Evolutionary conservation across 2,888 invertebrate genomes (phyloP), one percentile per base, ranked within the genome.

Genomic region (Xanthorhoe designata): DNA sequence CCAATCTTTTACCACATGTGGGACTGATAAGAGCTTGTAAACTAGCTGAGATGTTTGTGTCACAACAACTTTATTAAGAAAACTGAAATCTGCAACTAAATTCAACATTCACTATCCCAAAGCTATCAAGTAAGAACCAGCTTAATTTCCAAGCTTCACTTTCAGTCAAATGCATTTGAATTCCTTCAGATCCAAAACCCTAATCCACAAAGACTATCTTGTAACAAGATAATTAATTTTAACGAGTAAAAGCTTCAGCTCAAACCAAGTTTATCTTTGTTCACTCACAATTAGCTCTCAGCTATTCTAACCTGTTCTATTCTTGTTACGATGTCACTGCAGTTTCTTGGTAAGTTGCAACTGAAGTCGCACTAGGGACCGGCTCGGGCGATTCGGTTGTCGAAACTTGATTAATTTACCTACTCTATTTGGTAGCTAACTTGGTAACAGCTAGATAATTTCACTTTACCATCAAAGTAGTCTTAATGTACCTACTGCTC

Each of bases 401-500:
- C 72, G 69, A 74, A 74, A 72, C 74, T 74, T 72, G 74, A 74
- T 72, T 72, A 74, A 74, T 70, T 72, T 74, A 68, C 72, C 66
- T 64, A 69, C 68, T 61, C 64, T 57, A 70, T 53, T 61, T 13
- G 24, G 17, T 45, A 57, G 51, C 49, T 10, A 47, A 52, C 57
- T 63, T 55, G 54, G 63, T n/a, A 55, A 45, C n/a, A 45, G 64
- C 61, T 56, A 15, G 51, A 32, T 52, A 24, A 29, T 35, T 61
- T 24, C 13, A 45, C 45, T 38, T 38, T 10, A 32, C 6, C 32
- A 32, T 32, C 8, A 32, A 32, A 32, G 32, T 32, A 6, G 32
- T 32, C 5, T 32, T 32, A 7, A 32, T 42, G 13, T 42, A 42
- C 24, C 4, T 1, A 4, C 24, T n/a, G n/a, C 38, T 38, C 10